Base-by-base conservation (phyloP, 1,140 invertebrate species). In the Cryptotermes secundus region DNA sequence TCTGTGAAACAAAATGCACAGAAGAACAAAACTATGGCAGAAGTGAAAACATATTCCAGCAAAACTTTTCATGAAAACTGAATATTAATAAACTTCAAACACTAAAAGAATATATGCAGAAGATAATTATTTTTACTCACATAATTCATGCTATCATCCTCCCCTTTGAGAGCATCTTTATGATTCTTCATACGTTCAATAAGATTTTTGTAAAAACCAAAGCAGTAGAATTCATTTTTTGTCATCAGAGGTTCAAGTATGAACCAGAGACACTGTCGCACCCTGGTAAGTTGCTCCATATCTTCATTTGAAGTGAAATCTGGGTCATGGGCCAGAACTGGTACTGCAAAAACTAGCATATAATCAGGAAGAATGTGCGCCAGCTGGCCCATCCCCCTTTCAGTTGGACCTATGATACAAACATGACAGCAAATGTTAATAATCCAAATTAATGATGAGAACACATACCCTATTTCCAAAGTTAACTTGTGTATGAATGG, bases 331-430 rank as follows among this genome's bases (percentile, higher is more conserved):
- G 97, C 95, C 26, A 99, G 92, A 45, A 99, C 93, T 82, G 98
- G 96, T 82, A 99, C 95, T 4, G 97, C 96, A 90, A 98, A 99
- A 82, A 98, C 96, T 86, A 99, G 89, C 94, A 98, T 98, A 89
- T 99, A 99, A 91, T 99, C 98, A 82, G 98, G 98, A 88, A 97
- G 91, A 88, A 97, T 96, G 88, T 96, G 95, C n/a, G 95, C 93
- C 87, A 97, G 88, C 90, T 96, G 95, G 86, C 92, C 90, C 86
- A 94, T 90, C 34, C 94, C 93, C 87, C 93, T 92, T 88, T 95
- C 93, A 86, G 81, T 49, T 26, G 26, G 35, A 42, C 84, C 84
- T 84, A 79, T 38, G 34, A 82, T 31, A 59, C 22, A 72, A 59
- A 83, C n/a, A 35, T 31, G 59, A 83, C 42, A 49, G n/a, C 19